Conservation (phyloP, 23 tunicate genomes). For the Ciona savignyi region DNA sequence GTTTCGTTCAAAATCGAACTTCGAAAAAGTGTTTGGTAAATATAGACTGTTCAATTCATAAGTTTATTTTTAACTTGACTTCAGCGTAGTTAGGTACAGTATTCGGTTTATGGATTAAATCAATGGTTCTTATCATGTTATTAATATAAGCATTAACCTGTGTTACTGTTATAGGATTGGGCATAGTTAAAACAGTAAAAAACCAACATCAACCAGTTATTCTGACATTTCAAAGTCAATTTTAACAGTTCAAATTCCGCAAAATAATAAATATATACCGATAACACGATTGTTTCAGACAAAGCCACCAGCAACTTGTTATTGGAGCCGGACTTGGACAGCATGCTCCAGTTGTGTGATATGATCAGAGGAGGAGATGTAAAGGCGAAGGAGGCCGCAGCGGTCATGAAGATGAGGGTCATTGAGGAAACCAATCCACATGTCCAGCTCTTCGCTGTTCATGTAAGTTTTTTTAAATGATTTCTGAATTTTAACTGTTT, state of each 20-base stretch:
- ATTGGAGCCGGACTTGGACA: constrained; percentile 95
- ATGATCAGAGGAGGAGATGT: constrained; percentile 95
- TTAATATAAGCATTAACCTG: too few relatives aligned
- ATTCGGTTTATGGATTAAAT: too few relatives aligned
- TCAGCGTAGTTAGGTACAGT: too few relatives aligned
- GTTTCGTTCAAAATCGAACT: constrained; percentile 76
- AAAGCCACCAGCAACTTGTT: constrained; percentile 92
- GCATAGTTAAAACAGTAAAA: too few relatives aligned
- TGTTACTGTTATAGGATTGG: too few relatives aligned
- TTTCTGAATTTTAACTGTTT: not conserved
- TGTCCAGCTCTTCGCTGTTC: constrained; percentile 59
- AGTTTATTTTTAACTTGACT: too few relatives aligned
- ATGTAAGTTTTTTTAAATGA: constrained; percentile 25
- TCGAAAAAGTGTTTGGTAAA: constrained; percentile 77
- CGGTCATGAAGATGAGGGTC: constrained; percentile 68
- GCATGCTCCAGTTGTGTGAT: constrained; percentile 94
- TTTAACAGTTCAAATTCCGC: too few relatives aligned
- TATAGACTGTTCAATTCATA: not conserved
- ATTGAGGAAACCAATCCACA: constrained; percentile 91
- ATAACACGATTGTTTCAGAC: constrained; percentile 12
- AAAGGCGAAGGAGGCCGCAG: constrained; percentile 88
- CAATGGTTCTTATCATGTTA: too few relatives aligned
- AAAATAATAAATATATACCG: not conserved
- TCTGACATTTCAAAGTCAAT: too few relatives aligned
- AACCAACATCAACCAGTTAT: too few relatives aligned